These are phyloP conservation scores for Vanessa tameamea DNA, from an alignment of 1,140 invertebrate genomes.

Conservation along the genomic window DNA sequence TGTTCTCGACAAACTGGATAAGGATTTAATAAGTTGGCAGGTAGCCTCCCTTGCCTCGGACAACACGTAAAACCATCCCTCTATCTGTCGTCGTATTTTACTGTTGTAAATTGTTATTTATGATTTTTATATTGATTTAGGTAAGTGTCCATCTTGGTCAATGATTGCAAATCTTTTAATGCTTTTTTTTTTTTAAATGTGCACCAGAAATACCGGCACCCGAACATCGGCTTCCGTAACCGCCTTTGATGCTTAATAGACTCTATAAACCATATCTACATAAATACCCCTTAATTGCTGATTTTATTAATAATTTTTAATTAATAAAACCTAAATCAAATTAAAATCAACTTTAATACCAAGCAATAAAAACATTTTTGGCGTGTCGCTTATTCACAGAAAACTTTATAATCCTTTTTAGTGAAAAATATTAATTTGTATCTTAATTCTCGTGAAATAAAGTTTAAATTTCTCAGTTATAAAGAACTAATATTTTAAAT, in stretches of 20 bases:
- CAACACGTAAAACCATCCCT: too few relatives aligned
- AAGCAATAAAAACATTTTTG: background rate
- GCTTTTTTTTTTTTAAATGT: background rate
- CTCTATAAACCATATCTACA: conserved; percentile 29
- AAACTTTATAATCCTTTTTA: background rate
- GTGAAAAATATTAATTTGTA: background rate
- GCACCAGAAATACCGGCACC: conserved; percentile 23
- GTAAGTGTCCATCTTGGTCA: background rate
- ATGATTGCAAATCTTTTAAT: background rate
- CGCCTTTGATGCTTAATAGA: conserved; percentile 36
- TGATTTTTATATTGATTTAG: background rate
- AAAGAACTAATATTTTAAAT: background rate
- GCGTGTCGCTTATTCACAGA: background rate
- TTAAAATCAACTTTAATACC: conserved; percentile 5
- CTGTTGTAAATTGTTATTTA: too few relatives aligned
- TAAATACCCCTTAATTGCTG: conserved; percentile 35
- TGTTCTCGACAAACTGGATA: too few relatives aligned
- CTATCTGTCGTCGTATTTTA: too few relatives aligned
- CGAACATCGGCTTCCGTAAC: conserved; percentile 28
- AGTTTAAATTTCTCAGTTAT: conserved; percentile 16
- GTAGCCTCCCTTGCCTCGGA: too few relatives aligned
- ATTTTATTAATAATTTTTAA: conserved; percentile 42
- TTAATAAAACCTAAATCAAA: conserved; percentile 25
- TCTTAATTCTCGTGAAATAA: background rate
- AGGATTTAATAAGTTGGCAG: too few relatives aligned